Evolutionary conservation across 2,888 invertebrate genomes (phyloP).

Genomic region (Tenthredo notha): DNA sequence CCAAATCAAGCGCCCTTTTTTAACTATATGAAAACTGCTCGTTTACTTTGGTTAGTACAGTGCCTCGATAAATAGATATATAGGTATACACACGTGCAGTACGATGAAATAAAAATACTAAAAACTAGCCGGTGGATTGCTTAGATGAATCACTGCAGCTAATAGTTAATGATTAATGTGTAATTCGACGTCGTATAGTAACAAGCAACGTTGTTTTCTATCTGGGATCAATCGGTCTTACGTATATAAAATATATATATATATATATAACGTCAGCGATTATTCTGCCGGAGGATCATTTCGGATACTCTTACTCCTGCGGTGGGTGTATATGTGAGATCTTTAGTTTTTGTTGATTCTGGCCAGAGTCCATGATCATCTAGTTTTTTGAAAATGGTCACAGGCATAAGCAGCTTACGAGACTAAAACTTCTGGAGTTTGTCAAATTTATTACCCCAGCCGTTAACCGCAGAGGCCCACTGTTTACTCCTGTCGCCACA

Average conservation of each 20-base stretch:
- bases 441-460: slow-evolving; percentile 41
- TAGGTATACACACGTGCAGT: not conserved
- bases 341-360: slow-evolving; percentile 22
- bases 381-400: slow-evolving; percentile 33
- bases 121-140: not conserved
- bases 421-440: slow-evolving; percentile 30
- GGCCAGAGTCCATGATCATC: slow-evolving; percentile 26
- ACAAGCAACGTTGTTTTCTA: slow-evolving; percentile 26
- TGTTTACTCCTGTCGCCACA: slow-evolving; percentile 39
- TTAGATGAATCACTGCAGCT: not conserved
- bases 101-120: not conserved
- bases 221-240: slow-evolving; percentile 4
- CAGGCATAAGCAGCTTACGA: not conserved
- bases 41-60: not conserved
- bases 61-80: not conserved
- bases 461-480: slow-evolving; percentile 36
- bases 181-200: not conserved
- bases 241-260: too few relatives aligned
- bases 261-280: not conserved
- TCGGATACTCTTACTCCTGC: not conserved
- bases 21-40: not conserved
- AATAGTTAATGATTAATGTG: not conserved
- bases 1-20: slow-evolving; percentile 34
- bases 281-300: not conserved
- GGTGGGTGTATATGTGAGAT: not conserved